Base-by-base conservation (phyloP, 2,888 invertebrate genomes). In the Hypolimnas misippus region DNA sequence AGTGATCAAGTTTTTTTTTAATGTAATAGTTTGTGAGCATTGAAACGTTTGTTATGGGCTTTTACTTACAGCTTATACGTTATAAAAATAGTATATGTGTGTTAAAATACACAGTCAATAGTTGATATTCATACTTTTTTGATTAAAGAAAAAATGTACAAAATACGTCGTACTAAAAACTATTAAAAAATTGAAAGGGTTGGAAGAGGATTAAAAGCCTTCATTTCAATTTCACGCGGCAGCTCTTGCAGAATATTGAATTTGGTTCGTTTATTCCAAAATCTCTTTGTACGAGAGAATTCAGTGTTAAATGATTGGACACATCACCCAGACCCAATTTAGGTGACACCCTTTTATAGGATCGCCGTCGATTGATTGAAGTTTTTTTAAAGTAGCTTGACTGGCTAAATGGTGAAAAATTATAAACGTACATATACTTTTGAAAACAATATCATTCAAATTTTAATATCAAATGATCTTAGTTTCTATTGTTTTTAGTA, bases 261-360 rank as follows among this genome's bases (percentile, higher is more conserved):
- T 67, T 67, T 65, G 42, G 62, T 64, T 63, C 59, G 59, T 62
- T 68, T 69, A 53, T 64, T 63, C 33, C 21, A 55, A 62, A 64
- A 69, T 65, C 67, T 62, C 67, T 70, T 70, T 68, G 64, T 63
- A 17, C 46, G 35, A 46, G 60, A 58, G 40, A 53, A 21, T 57
- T 40, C 42, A 12, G 25, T 59, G 55, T 53, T 42, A 59, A 46
- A 58, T 57, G 38, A 59, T 58, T 65, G 65, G 52, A 62, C 29
- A 25, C 12, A 42, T 21, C 49, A 29, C 49, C 14, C 29, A 29
- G 42, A 21, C 25, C 40, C 53, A 44, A 59, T 58, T 59, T 62
- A 40, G 21, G 17, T 31, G 17, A 51, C 40, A 35, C 33, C 21
- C 35, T 52, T 51, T 60, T 42, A 56, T 51, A 29, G 25, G 21